phyloP scores from a whole-genome alignment of 2,797 vertebrate genomes.

The Lepus oiostolus region DNA sequence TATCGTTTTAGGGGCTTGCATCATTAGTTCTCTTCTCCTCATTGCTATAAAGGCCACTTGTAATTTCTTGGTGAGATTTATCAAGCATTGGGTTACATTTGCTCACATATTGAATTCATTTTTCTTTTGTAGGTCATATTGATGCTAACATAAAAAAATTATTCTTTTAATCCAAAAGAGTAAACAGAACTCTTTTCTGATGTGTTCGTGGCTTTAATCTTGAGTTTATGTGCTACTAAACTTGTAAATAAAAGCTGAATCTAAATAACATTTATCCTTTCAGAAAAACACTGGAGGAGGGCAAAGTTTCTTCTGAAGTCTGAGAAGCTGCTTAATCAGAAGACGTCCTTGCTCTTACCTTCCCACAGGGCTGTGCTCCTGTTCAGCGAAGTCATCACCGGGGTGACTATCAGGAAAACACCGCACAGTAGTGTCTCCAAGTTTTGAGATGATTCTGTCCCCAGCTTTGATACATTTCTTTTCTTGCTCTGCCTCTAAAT shows the following conservation, averaged over 20 bases:
- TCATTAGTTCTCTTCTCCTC: not conserved
- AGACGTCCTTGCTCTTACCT: not conserved
- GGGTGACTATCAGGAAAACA: not conserved
- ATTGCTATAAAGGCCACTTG: constrained; percentile 45
- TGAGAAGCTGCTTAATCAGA: not conserved
- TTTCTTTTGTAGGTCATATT: constrained; percentile 72
- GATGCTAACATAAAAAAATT: constrained; percentile 60
- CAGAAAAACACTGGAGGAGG: not conserved
- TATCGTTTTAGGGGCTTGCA: constrained; percentile 56
- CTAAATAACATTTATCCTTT: not conserved
- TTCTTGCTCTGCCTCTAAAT: not conserved
- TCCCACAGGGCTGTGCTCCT: not conserved
- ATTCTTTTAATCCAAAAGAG: constrained; percentile 65
- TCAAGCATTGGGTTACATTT: constrained; percentile 62
- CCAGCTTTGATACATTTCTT: not conserved
- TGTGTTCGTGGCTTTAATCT: not conserved
- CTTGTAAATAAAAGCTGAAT: constrained; percentile 23
- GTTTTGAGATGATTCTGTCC: not conserved
- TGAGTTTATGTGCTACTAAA: constrained; percentile 31
- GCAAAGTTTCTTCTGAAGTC: not conserved
- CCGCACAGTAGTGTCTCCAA: not conserved
- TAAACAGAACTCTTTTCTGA: not conserved
- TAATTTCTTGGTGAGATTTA: constrained; percentile 72
- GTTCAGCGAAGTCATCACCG: not conserved
- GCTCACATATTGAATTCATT: constrained; percentile 66